Evolutionary conservation across 2,888 invertebrate genomes (phyloP).

Genomic region (Ceraclea dissimilis): DNA sequence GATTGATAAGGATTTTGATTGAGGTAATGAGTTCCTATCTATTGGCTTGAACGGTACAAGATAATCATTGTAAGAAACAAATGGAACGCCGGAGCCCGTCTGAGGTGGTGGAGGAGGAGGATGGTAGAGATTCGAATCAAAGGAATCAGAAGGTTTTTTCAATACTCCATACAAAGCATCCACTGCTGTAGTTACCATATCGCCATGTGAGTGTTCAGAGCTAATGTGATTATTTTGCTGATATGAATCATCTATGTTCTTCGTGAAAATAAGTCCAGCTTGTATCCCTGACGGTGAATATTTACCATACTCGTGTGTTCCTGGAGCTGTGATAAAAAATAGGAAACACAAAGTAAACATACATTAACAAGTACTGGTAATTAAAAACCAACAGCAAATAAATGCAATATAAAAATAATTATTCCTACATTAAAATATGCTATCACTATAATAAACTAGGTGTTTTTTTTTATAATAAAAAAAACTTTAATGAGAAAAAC

Average conservation of each 20-base stretch:
- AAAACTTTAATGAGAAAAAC: too few relatives aligned
- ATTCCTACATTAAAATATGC: too few relatives aligned
- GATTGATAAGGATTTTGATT: neutral
- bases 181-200: slow-evolving; percentile 39
- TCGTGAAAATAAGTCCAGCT: slow-evolving; percentile 42
- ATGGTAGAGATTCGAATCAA: slow-evolving; percentile 28
- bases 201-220: slow-evolving; percentile 21
- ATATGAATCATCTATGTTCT: slow-evolving; percentile 22
- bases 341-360: neutral
- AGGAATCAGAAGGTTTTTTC: slow-evolving; percentile 9
- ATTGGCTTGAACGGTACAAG: slow-evolving; percentile 24
- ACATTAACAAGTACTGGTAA: too few relatives aligned
- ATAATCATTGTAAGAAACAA: slow-evolving; percentile 28
- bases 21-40: slow-evolving; percentile 3
- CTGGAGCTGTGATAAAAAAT: slow-evolving; percentile 1
- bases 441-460: too few relatives aligned
- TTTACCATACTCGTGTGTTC: slow-evolving; percentile 3
- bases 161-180: slow-evolving; percentile 41
- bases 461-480: too few relatives aligned
- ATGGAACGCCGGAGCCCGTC: slow-evolving; percentile 30
- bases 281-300: slow-evolving; percentile 39
- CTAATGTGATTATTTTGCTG: neutral
- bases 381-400: too few relatives aligned
- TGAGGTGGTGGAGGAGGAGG: slow-evolving; percentile 37
- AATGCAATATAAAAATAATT: too few relatives aligned